phyloP scores from a whole-genome alignment of 1,140 invertebrate species.

The Lasaia peninsularis region DNA sequence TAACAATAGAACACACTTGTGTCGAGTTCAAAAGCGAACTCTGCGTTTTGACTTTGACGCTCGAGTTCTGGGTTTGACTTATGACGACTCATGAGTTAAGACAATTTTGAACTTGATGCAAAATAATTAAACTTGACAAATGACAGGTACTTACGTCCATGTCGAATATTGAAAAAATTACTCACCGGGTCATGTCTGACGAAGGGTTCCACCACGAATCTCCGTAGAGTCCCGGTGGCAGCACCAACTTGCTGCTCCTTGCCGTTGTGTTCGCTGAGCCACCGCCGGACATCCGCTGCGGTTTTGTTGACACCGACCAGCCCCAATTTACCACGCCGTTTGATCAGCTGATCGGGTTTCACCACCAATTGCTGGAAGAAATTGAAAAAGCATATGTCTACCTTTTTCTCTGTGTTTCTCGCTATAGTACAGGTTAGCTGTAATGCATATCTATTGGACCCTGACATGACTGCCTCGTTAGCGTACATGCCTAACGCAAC shows the following conservation, averaged over 20 bases:
- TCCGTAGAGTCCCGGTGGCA: slow-evolving; percentile 91
- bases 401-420: not conserved
- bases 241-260: slow-evolving; percentile 93
- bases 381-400: not conserved
- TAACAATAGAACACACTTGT: no score
- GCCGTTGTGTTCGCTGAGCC: slow-evolving; percentile 92
- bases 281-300: slow-evolving; percentile 87
- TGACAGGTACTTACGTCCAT: no score
- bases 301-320: slow-evolving; percentile 96
- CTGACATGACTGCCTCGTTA: no score
- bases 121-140: no score
- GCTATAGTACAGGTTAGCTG: not conserved
- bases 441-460: no score
- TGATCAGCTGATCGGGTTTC: slow-evolving; percentile 99
- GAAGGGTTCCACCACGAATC: slow-evolving; percentile 99
- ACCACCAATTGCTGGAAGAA: slow-evolving; percentile 90
- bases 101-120: no score
- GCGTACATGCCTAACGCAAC: no score
- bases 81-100: no score
- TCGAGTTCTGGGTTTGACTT: no score
- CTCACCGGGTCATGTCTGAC: slow-evolving; percentile 91
- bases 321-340: slow-evolving; percentile 97
- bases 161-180: not conserved
- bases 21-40: no score
- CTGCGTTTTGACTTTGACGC: no score